phyloP scores from a whole-genome alignment of 1,140 invertebrate species.

The Drosophila truncata region DNA sequence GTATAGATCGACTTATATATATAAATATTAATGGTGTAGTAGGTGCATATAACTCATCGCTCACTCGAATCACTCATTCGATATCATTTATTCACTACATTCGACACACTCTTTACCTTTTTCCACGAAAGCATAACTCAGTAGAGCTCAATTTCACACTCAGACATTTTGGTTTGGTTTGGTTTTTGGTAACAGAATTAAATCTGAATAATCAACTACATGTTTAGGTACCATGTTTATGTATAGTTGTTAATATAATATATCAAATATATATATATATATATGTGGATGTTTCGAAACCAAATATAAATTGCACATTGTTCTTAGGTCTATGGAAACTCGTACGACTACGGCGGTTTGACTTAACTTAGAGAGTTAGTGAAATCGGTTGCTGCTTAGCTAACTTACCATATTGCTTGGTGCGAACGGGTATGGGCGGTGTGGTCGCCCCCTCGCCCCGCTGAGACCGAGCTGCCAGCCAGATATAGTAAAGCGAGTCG shows the following conservation, averaged over 20 bases:
- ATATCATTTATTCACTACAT: slow-evolving; percentile 18
- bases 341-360: slow-evolving; percentile 62
- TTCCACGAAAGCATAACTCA: slow-evolving; percentile 52
- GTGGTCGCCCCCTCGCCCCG: slow-evolving; percentile 97
- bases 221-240: slow-evolving; percentile 48
- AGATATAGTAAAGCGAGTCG: slow-evolving; percentile 98
- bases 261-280: slow-evolving; percentile 43
- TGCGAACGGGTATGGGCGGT: slow-evolving; percentile 96
- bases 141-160: slow-evolving; percentile 28
- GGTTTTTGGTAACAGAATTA: slow-evolving; percentile 34
- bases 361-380: slow-evolving; percentile 57
- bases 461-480: slow-evolving; percentile 96
- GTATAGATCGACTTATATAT: slow-evolving; percentile 20
- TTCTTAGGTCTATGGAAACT: slow-evolving; percentile 67
- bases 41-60: slow-evolving; percentile 40
- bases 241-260: slow-evolving; percentile 35
- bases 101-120: slow-evolving; percentile 45
- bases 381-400: background rate
- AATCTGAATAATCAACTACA: slow-evolving; percentile 68
- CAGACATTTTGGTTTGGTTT: slow-evolving; percentile 34
- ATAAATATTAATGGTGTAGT: slow-evolving; percentile 22
- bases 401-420: slow-evolving; percentile 97
- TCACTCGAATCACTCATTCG: slow-evolving; percentile 28
- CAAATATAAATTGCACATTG: slow-evolving; percentile 38
- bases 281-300: slow-evolving; percentile 38